Evolutionary conservation across 1,140 invertebrate species (phyloP).

Genomic region (Drosophila ficusphila): DNA sequence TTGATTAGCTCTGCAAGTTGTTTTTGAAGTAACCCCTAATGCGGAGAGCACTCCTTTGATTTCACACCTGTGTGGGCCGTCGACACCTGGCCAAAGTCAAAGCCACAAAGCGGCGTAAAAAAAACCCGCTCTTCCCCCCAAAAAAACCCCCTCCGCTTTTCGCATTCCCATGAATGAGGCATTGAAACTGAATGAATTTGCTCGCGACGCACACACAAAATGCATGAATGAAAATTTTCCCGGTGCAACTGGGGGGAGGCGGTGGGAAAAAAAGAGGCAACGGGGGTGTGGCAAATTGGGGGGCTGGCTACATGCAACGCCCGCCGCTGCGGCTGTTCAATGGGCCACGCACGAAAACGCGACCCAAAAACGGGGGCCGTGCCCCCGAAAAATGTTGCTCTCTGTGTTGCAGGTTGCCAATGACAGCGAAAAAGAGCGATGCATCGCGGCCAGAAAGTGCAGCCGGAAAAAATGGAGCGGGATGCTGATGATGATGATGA

Average conservation of each 20-base stretch:
- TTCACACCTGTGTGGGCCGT: slow-evolving; percentile 19
- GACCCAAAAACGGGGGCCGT: slow-evolving; percentile 27
- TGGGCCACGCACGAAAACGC: slow-evolving; percentile 64
- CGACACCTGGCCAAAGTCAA: slow-evolving; percentile 37
- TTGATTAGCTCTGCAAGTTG: neutral
- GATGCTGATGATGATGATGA: slow-evolving; percentile 51
- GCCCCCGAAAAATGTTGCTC: slow-evolving; percentile 42
- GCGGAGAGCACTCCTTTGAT: neutral
- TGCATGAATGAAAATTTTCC: slow-evolving; percentile 73
- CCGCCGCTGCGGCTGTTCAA: slow-evolving; percentile 61
- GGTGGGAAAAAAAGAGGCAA: slow-evolving; percentile 16
- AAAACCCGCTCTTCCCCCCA: neutral
- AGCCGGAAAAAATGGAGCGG: slow-evolving; percentile 38
- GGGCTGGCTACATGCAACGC: slow-evolving; percentile 56
- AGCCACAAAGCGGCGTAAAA: slow-evolving; percentile 15
- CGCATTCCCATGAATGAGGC: slow-evolving; percentile 64
- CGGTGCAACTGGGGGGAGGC: slow-evolving; percentile 22
- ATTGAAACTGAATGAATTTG: slow-evolving; percentile 72
- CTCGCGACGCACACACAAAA: slow-evolving; percentile 56
- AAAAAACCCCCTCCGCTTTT: neutral
- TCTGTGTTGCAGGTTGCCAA: slow-evolving; percentile 58
- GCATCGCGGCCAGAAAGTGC: slow-evolving; percentile 37
- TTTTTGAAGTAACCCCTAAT: neutral
- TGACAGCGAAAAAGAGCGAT: slow-evolving; percentile 40
- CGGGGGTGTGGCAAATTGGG: slow-evolving; percentile 19